Conservation (phyloP, 2,888 invertebrate species). For the Macrophya alboannulata region DNA sequence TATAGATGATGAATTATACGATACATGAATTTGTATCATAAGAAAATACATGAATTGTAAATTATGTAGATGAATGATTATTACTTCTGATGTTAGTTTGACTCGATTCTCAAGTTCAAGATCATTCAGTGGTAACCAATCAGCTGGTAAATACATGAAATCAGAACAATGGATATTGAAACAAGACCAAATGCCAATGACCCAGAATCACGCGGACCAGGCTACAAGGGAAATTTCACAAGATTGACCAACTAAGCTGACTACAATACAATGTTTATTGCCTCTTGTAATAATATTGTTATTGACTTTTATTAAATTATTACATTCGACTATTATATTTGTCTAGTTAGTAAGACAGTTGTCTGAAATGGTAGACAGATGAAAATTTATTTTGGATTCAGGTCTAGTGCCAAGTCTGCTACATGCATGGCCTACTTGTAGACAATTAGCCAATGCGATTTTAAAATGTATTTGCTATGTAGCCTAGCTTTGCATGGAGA, state of each 20-base stretch:
- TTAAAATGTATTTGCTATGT: slow-evolving; percentile 18
- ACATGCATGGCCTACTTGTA: slow-evolving; percentile 40
- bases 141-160: neutral
- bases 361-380: neutral
- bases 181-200: slow-evolving; percentile 50
- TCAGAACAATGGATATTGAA: slow-evolving; percentile 3
- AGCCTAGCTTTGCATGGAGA: neutral
- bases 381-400: slow-evolving; percentile 42
- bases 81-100: neutral
- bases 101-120: slow-evolving; percentile 23
- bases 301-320: neutral
- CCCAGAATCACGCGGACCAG: neutral
- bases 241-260: slow-evolving; percentile 17
- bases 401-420: slow-evolving; percentile 45
- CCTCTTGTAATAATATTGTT: neutral
- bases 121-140: slow-evolving; percentile 2
- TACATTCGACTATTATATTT: neutral
- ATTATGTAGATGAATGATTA: neutral
- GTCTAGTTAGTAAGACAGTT: neutral
- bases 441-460: slow-evolving; percentile 53
- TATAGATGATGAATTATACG: too few relatives aligned
- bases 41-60: neutral
- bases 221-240: slow-evolving; percentile 8
- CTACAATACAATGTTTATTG: neutral
- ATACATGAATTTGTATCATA: neutral